Evolutionary conservation across 2,113 vertebrate species (phyloP), one percentile per base, ranked within the genome.

Genomic region (Oenanthe melanoleuca): DNA sequence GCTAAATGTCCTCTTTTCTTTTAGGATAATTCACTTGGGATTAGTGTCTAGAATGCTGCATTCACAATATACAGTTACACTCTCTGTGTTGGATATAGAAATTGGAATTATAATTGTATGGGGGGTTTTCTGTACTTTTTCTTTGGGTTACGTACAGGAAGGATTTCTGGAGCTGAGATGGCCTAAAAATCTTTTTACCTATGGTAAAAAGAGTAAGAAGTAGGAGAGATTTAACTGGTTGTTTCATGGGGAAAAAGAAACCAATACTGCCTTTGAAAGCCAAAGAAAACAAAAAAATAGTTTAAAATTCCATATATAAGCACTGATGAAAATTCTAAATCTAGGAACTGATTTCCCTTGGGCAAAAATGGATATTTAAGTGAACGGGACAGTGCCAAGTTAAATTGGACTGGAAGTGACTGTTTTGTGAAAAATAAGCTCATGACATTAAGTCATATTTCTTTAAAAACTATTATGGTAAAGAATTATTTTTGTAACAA

Each of bases 401-500:
- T 91, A 80, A 80, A 77, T 70, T 88, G 66, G 67, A 64, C 47
- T 93, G 64, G 64, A 83, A 73, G 50, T 47, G 4, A 70, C 59
- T 74, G 57, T 73, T 90, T 92, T 59, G 61, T 84, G 69, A 74
- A 71, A 84, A 92, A 57, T 70, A 60, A 80, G 44, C 55, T 86
- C 59, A 63, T 0, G 0, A 80, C 34, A 37, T 78, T 28, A 79
- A 92, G 52, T 73, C 81, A 57, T 29, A 37, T 61, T 90, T 88
- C 55, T 91, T 80, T 37, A 37, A 82, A 91, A 88, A 34, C 29
- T 64, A 38, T 26, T 72, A 13, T 12, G 66, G 26, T 42, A 83
- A 77, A 40, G 26, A 86, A 56, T 86, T 94, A 67, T 80, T 94
- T 96, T 89, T 88, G 19, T 85, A 86, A 52, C 44, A 88, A 66